Percentiles rank a stretch among this genome's conserved stretches.
phyloP scores from a whole-genome alignment of 2,888 invertebrate species.

The Ophion ventricosus region DNA sequence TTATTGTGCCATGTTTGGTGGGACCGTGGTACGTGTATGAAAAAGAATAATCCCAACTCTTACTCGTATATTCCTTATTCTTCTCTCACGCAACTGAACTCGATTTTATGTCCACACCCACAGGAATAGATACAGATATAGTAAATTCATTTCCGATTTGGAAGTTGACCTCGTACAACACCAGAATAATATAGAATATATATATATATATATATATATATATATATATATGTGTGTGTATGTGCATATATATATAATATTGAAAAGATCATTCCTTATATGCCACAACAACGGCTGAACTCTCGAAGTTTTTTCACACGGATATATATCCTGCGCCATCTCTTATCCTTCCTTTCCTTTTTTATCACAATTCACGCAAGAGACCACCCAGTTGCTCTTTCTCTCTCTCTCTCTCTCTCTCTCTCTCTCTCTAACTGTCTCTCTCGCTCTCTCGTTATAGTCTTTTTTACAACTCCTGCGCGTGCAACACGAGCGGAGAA shows the following conservation, averaged over 20 bases:
- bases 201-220: constrained; percentile 45
- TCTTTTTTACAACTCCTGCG: constrained; percentile 22
- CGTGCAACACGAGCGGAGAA: constrained; percentile 20
- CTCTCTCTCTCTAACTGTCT: too few relatives aligned
- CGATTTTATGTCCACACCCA: not conserved
- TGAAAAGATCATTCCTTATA: constrained; percentile 58
- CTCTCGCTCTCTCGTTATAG: not conserved
- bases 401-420: not conserved
- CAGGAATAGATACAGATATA: not conserved
- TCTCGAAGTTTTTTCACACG: constrained; percentile 45
- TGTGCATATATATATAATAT: constrained; percentile 38
- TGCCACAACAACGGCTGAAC: constrained; percentile 36
- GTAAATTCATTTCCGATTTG: constrained; percentile 9
- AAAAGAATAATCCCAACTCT: not conserved
- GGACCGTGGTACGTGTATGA: not conserved
- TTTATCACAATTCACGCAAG: not conserved
- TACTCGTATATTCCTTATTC: constrained; percentile 1
- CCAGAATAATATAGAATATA: constrained; percentile 50
- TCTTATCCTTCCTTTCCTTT: constrained; percentile 6
- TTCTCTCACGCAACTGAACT: constrained; percentile 24
- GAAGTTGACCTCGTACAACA: constrained; percentile 37
- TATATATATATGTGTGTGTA: too few relatives aligned
- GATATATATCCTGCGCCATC: constrained; percentile 27
- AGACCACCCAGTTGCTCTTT: not conserved
- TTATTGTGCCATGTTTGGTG: not conserved